Percentiles rank a stretch among this genome's conserved stretches.
These are phyloP conservation scores for Erebia epiphron DNA, from an alignment of 2,888 invertebrate genomes.

Conservation along the genomic window DNA sequence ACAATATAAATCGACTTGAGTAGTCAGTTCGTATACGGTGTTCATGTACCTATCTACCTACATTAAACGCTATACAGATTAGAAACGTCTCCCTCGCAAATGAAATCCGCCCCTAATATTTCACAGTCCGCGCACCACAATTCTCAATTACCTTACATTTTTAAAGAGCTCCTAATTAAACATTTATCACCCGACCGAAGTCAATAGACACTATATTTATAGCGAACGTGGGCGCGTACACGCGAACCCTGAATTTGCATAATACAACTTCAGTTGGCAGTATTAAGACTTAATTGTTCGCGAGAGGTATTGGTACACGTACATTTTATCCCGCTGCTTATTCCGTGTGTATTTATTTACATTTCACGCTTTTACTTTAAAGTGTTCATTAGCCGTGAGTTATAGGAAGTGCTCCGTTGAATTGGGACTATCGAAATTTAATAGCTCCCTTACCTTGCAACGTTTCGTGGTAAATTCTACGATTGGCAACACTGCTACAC, in stretches of 20 bases:
- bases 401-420: conserved; percentile 14
- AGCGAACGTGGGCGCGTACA: conserved; percentile 74
- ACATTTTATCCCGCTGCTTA: conserved; percentile 25
- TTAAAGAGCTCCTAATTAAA: conserved; percentile 36
- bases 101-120: conserved; percentile 6
- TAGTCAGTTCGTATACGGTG: too few species aligned
- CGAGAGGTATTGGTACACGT: conserved; percentile 34
- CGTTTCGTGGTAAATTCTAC: neutral
- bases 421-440: conserved; percentile 16
- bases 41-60: too few species aligned
- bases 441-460: conserved; percentile 9
- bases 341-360: conserved; percentile 23
- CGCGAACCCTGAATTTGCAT: conserved; percentile 78
- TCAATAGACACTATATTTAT: conserved; percentile 54
- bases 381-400: conserved; percentile 26
- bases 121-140: conserved; percentile 13
- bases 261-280: conserved; percentile 76
- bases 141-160: conserved; percentile 24
- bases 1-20: too few species aligned
- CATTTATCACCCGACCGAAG: conserved; percentile 41
- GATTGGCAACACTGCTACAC: neutral
- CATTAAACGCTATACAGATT: neutral
- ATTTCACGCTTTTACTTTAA: conserved; percentile 28
- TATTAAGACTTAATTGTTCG: conserved; percentile 82
- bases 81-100: neutral